Evolutionary conservation across 2,797 vertebrate genomes (phyloP).

Genomic region (Coendou prehensilis): DNA sequence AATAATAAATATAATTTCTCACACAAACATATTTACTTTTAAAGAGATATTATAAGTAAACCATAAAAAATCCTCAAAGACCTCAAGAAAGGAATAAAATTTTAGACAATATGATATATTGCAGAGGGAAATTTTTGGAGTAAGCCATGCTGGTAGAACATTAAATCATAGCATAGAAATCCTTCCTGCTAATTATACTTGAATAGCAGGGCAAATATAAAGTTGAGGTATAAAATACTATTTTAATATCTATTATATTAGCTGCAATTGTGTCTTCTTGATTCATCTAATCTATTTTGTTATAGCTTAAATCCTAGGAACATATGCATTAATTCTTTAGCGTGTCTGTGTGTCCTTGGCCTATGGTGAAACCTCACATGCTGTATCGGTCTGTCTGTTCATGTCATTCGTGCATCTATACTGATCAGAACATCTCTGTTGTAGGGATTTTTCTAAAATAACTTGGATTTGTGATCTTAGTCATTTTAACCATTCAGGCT

Average conservation of each 20-base stretch:
- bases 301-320: neutral
- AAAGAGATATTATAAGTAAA: neutral
- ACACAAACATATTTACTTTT: neutral
- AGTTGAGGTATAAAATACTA: neutral
- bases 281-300: neutral
- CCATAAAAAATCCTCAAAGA: neutral
- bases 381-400: neutral
- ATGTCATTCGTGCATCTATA: neutral
- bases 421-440: neutral
- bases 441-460: neutral
- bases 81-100: neutral
- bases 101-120: neutral
- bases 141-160: neutral
- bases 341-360: neutral
- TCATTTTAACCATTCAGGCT: neutral
- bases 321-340: neutral
- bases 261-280: neutral
- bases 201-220: neutral
- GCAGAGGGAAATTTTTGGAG: neutral
- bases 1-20: neutral
- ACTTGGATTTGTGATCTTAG: neutral
- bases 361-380: neutral
- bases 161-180: neutral
- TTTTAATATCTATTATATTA: neutral
- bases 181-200: neutral